Percentiles rank a stretch among this genome's conserved stretches.
Evolutionary conservation across 2,113 vertebrate genomes (phyloP).

Genomic region (Apteryx owenii): DNA sequence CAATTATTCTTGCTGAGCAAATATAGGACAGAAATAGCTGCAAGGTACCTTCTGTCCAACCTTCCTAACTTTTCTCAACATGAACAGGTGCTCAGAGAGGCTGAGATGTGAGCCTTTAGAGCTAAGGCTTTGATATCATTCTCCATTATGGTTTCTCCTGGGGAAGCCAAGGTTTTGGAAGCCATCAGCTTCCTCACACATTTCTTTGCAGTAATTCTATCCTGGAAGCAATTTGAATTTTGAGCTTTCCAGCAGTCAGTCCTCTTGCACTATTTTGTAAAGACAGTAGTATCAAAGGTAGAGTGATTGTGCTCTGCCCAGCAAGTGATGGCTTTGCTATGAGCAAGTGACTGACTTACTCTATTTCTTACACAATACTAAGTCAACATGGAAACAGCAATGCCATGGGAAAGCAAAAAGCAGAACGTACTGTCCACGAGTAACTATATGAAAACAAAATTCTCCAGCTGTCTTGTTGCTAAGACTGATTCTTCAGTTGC

Average conservation of each 20-base stretch:
- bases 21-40: neutral
- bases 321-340: neutral
- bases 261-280: neutral
- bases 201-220: slow-evolving; percentile 3
- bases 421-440: slow-evolving; percentile 50
- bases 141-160: neutral
- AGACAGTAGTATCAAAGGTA: neutral
- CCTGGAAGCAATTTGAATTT: neutral
- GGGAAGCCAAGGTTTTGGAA: neutral
- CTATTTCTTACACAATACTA: neutral
- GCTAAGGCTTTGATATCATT: neutral
- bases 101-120: neutral
- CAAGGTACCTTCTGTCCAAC: neutral
- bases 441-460: slow-evolving; percentile 39
- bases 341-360: neutral
- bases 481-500: slow-evolving; percentile 58
- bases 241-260: neutral
- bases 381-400: neutral
- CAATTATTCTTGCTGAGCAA: neutral
- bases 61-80: neutral
- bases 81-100: neutral
- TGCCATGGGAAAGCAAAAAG: slow-evolving; percentile 13
- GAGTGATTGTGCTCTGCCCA: neutral
- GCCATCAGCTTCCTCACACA: neutral
- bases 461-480: slow-evolving; percentile 60